A percentile compares a stretch with the other conserved stretches of the same genome.
Conservation (phyloP, 2,113 vertebrate species). For the Delphinapterus leucas region DNA sequence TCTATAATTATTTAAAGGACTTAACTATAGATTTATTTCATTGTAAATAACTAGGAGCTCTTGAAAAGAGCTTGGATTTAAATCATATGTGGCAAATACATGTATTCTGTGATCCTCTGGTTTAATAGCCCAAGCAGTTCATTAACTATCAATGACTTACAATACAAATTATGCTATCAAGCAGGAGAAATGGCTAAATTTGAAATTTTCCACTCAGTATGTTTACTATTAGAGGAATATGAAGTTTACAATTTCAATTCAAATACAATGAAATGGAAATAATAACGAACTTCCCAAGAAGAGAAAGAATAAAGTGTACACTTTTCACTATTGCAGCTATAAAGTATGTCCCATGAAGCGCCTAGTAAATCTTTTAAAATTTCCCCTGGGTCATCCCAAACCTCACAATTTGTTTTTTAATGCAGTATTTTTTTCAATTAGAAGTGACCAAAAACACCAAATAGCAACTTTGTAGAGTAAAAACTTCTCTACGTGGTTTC, state of each 20-base stretch:
- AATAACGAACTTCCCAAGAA: constrained; percentile 35
- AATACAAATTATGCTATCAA: constrained; percentile 46
- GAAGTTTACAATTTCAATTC: constrained; percentile 59
- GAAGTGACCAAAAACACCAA: background rate
- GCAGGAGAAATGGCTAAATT: constrained; percentile 14
- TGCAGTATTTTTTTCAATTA: constrained; percentile 38
- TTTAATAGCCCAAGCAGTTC: constrained; percentile 14
- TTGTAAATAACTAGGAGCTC: background rate
- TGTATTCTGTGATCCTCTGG: background rate
- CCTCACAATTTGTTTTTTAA: background rate
- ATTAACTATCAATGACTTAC: constrained; percentile 34
- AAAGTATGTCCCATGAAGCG: background rate
- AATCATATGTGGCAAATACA: constrained; percentile 6
- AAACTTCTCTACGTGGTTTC: background rate
- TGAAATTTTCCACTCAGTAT: constrained; percentile 39
- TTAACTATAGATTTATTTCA: background rate
- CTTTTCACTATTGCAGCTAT: background rate
- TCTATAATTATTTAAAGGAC: background rate
- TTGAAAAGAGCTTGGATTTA: background rate
- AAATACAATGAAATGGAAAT: constrained; percentile 57
- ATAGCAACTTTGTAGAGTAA: background rate
- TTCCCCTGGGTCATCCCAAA: constrained; percentile 14
- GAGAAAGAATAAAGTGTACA: background rate
- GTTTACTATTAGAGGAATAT: constrained; percentile 32
- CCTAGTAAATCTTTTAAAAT: constrained; percentile 14